Conservation (phyloP, 2,113 vertebrate genomes). For the Grammomys surdaster region DNA sequence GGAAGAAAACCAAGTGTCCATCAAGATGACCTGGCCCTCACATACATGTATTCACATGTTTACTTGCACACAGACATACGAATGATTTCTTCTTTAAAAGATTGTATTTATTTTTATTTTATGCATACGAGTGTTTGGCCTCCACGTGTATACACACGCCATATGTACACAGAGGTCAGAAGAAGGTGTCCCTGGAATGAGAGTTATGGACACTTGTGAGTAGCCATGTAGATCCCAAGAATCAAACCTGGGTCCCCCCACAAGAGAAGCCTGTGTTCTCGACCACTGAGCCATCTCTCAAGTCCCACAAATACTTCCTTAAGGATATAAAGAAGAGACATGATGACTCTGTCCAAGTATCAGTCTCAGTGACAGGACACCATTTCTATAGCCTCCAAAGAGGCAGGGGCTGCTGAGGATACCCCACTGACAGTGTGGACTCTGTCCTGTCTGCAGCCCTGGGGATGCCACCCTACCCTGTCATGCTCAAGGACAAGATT, state of each 20-base stretch:
- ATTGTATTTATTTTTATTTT: background rate
- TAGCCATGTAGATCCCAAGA: background rate
- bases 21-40: too few species aligned
- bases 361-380: background rate
- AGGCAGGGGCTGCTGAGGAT: background rate
- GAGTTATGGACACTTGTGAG: background rate
- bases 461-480: background rate
- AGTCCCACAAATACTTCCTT: background rate
- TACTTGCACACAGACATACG: background rate
- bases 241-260: background rate
- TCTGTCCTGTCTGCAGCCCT: background rate
- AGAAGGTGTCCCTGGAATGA: background rate
- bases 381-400: background rate
- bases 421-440: too few species aligned
- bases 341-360: background rate
- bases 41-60: background rate
- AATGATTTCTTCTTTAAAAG: background rate
- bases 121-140: too few species aligned
- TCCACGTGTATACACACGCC: rapidly evolving
- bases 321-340: background rate
- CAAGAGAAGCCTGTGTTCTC: background rate
- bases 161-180: background rate
- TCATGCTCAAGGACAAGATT: constrained; percentile 23
- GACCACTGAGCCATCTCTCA: background rate
- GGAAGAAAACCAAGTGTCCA: background rate